Evolutionary conservation across 2,888 invertebrate species (phyloP), one percentile per base, ranked within the genome.

Genomic region (Caenorhabditis parvicauda): DNA sequence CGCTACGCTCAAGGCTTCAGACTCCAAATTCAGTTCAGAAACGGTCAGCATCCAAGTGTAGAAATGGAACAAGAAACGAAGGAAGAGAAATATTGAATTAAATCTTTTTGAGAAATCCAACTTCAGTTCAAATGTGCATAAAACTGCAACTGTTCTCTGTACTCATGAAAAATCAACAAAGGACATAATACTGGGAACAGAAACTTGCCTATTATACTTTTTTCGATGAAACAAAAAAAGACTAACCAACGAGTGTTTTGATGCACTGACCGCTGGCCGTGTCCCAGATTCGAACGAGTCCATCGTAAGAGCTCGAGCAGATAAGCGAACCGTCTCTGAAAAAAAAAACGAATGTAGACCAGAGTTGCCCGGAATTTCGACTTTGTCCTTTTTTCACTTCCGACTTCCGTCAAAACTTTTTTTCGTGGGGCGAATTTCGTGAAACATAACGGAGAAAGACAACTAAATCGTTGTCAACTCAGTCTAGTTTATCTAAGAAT

Each of bases 241-340:
- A n/a, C n/a, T n/a, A n/a, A n/a, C n/a, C n/a, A 79, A 98, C 96
- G 19, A 99, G 85, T 0, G 98, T 99, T 85, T 99, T 99, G 77
- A 99, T 85, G 84, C 98, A 99, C 83, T 98, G 96, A 0, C 98
- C 98, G 42, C 94, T 95, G 12, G 94, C 92, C 54, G 96, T 95
- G 83, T 98, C 98, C 98, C 98, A 98, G 80, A 98, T 98, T 80
- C 98, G 93, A 85, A 92, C 91, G 75, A 98, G 86, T 5, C 98
- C 98, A 84, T 98, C 98, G 82, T 98, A 99, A 84, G 94, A 94
- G 77, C 94, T 92, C 38, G 96, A 95, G 24, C 98, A 95, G 82
- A 99, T 96, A 46, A 99, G 86, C 38, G 95, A 92, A 35, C 98
- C 98, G 84, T 99, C 98, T 83, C 96, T 88, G 83, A 95, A 96